Conservation (phyloP, 2,113 vertebrate genomes). For the Crotalus viridis region DNA sequence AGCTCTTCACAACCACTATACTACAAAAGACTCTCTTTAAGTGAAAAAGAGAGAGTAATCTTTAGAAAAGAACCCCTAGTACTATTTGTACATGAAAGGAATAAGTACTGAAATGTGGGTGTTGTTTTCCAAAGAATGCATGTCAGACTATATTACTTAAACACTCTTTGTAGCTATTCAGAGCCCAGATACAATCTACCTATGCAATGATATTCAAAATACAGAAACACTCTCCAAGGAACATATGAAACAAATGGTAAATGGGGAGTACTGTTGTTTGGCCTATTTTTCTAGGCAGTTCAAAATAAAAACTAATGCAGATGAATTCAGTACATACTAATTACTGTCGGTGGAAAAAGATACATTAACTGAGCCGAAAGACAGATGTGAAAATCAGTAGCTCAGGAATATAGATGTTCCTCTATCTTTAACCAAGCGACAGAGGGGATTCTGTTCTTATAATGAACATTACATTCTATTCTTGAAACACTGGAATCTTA, state of each 20-base stretch:
- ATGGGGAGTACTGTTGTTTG: neutral
- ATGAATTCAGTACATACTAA: neutral
- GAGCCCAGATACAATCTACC: neutral
- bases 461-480: neutral
- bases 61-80: conserved; percentile 26
- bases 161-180: conserved; percentile 11
- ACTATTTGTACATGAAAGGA: conserved; percentile 35
- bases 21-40: neutral
- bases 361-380: neutral
- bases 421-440: neutral
- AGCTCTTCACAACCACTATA: neutral
- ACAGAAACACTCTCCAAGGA: neutral
- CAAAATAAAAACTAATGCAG: neutral
- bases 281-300: neutral
- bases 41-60: conserved; percentile 12
- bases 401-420: neutral
- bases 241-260: neutral
- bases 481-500: neutral
- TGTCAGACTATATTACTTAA: conserved; percentile 12
- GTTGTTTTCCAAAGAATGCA: conserved; percentile 7
- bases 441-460: neutral
- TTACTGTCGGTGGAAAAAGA: neutral
- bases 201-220: neutral
- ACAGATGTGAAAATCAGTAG: neutral
- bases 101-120: conserved; percentile 25